phyloP scores from a whole-genome alignment of 2,797 vertebrate genomes.

The Erpetoichthys calabaricus region DNA sequence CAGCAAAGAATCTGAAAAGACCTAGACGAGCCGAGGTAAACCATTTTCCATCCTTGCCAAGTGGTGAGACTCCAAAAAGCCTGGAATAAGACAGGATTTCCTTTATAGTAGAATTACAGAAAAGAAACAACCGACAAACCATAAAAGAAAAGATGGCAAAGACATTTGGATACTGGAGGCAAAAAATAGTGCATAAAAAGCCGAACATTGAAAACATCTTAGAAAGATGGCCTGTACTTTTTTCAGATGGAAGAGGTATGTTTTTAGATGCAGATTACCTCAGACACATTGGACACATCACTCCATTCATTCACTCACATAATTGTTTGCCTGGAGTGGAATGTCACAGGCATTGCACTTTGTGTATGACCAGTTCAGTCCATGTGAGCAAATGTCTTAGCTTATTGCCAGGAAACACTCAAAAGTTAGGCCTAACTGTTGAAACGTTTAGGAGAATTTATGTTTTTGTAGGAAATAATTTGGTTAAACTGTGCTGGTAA shows the following conservation, averaged over 20 bases:
- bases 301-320: no score
- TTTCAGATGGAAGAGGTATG: constrained; percentile 18
- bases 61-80: constrained; percentile 9
- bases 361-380: no score
- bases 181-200: neutral
- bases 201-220: constrained; percentile 15
- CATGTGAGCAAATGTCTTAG: no score
- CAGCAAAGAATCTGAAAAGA: constrained; percentile 12
- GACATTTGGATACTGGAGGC: constrained; percentile 15
- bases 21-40: constrained; percentile 11
- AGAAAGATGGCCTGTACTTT: constrained; percentile 19
- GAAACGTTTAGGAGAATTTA: no score
- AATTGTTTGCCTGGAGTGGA: no score
- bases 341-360: no score
- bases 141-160: constrained; percentile 14
- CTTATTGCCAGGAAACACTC: no score
- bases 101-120: constrained; percentile 11
- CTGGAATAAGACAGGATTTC: constrained; percentile 3
- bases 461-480: no score
- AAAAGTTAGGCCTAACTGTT: no score
- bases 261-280: no score
- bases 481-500: no score
- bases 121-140: constrained; percentile 12
- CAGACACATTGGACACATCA: no score
- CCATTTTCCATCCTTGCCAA: constrained; percentile 7